phyloP scores from a whole-genome alignment of 2,888 invertebrate species.

The Euplagia quadripunctaria region DNA sequence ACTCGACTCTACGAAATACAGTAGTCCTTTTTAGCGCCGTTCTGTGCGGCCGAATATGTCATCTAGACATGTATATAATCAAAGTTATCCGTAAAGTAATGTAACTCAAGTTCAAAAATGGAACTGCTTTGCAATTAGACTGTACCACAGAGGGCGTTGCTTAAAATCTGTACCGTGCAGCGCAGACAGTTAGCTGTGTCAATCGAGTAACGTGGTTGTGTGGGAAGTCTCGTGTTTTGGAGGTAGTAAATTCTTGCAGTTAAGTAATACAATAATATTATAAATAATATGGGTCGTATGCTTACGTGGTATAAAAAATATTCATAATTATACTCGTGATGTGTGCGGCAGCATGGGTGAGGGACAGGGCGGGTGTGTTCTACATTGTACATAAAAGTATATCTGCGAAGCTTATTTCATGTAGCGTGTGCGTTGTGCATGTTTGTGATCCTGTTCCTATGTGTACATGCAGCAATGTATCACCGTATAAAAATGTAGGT shows the following conservation, averaged over 20 bases:
- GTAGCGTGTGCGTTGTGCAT: background rate
- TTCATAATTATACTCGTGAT: background rate
- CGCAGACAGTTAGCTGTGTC: background rate
- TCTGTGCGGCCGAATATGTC: no score
- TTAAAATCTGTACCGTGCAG: background rate
- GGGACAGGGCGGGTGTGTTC: background rate
- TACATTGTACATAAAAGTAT: background rate
- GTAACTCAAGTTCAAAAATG: background rate
- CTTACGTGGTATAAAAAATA: no score
- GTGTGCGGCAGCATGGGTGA: background rate
- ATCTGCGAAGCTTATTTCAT: background rate
- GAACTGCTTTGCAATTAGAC: background rate
- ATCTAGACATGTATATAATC: no score
- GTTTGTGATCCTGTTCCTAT: background rate
- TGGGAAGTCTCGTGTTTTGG: background rate
- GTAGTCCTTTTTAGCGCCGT: no score
- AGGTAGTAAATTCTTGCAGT: background rate
- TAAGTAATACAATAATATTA: background rate
- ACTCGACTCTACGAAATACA: no score
- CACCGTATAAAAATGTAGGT: no score
- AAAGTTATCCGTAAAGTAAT: no score
- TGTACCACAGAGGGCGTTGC: background rate
- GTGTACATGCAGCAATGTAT: background rate
- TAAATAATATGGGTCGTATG: no score
- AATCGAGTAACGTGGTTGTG: background rate